Evolutionary conservation across 2,888 invertebrate genomes (phyloP), one percentile per base, ranked within the genome.

Genomic region (Syritta pipiens): DNA sequence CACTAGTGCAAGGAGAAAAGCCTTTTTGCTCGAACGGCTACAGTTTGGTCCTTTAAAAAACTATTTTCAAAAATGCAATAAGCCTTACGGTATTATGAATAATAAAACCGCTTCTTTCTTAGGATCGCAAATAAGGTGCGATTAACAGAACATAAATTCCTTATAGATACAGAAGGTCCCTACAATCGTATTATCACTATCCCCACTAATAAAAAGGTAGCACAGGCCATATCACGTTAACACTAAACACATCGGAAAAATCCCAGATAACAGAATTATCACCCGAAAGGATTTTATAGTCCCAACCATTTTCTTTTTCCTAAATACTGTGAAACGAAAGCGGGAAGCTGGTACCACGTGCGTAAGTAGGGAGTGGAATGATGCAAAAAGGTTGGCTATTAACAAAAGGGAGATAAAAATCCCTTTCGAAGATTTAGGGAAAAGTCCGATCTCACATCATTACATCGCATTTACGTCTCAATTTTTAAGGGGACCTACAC

Each of bases 301-400:
- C 63, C 26, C 63, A 46, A 30, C 59, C 57, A 65, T 59, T 77
- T 71, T 40, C 51, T 49, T 71, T 76, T 62, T 53, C n/a, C 55
- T 48, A 57, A 63, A 69, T 62, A 69, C 30, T 42, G 51, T n/a
- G n/a, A 37, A 40, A 68, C 49, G 40, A 71, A 63, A 72, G 63
- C 60, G 60, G 32, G 53, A 57, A 68, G 46, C 49, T 40, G 48
- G 24, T 60, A 60, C 24, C 68, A 44, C 46, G 20, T 62, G 60
- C 14, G 55, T 62, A 26, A 20, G 37, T 53, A 62, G 37, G 7
- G 6, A 12, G 20, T 42, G 40, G 65, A 40, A 65, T 65, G 71
- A 71, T 59, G 65, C 65, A 71, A 65, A 77, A 77, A 77, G 76
- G 76, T 77, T 77, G 59, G 57, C 76, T 77, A 77, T 77, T 77